Evolutionary conservation across 2,797 vertebrate species (phyloP).

Genomic region (Smutsia gigantea): DNA sequence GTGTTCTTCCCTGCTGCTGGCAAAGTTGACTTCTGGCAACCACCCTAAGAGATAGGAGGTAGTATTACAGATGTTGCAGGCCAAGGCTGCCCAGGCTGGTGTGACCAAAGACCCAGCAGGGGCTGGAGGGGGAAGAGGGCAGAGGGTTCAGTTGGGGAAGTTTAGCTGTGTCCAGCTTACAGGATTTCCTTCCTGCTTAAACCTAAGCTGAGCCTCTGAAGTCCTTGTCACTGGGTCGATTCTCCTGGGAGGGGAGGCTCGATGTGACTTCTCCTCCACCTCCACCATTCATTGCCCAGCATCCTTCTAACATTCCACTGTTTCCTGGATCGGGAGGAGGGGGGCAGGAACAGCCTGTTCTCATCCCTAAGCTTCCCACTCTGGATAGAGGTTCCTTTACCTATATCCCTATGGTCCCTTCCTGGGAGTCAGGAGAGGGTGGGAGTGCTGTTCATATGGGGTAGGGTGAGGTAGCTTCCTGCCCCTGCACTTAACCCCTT

Average conservation of each 20-base stretch:
- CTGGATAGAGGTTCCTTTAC: neutral
- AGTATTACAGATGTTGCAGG: slow-evolving; percentile 75
- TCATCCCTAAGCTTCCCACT: neutral
- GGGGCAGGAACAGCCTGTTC: neutral
- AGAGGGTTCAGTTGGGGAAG: slow-evolving; percentile 68
- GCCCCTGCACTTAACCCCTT: slow-evolving; percentile 7
- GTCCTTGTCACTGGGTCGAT: slow-evolving; percentile 40
- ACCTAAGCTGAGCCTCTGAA: slow-evolving; percentile 48
- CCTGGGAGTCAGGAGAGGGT: slow-evolving; percentile 25
- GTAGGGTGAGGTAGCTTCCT: neutral
- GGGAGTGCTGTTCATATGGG: neutral
- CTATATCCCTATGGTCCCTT: neutral
- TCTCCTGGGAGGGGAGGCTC: slow-evolving; percentile 45
- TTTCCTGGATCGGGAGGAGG: neutral
- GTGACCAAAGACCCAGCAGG: slow-evolving; percentile 60
- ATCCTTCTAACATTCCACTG: slow-evolving; percentile 7
- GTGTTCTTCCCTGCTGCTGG: slow-evolving; percentile 43
- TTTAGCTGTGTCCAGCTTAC: slow-evolving; percentile 61
- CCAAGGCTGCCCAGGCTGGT: slow-evolving; percentile 55
- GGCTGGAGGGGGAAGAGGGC: slow-evolving; percentile 18
- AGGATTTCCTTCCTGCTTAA: slow-evolving; percentile 78
- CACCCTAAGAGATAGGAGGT: too few relatives aligned
- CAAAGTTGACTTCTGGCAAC: slow-evolving; percentile 69
- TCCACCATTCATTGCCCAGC: slow-evolving; percentile 18
- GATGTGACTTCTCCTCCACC: neutral